Conservation (phyloP, 2,888 invertebrate species). For the Stenoptilia bipunctidactyla region DNA sequence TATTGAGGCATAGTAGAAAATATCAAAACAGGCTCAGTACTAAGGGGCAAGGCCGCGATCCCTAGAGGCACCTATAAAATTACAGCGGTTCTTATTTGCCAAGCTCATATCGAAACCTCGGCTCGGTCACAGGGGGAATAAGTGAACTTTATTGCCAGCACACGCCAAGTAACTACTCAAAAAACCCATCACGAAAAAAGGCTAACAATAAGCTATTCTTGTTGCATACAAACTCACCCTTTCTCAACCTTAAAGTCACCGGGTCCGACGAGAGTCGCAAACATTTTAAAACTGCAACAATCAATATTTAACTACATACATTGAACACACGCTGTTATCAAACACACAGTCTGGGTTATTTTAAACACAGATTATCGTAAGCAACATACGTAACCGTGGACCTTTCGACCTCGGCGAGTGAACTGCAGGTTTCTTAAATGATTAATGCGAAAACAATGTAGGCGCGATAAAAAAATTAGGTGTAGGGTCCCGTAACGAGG, state of each 20-base stretch:
- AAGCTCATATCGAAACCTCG: slow-evolving; percentile 41
- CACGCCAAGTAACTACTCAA: too few species aligned
- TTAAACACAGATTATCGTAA: too few species aligned
- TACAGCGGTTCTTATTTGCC: slow-evolving; percentile 46
- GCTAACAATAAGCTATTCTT: not conserved
- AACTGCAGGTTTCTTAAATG: not conserved
- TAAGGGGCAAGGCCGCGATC: slow-evolving; percentile 21
- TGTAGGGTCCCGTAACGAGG: not conserved
- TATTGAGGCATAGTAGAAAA: not conserved
- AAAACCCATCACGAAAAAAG: too few species aligned
- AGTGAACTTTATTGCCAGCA: slow-evolving; percentile 38
- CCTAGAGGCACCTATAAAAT: slow-evolving; percentile 43
- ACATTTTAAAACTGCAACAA: slow-evolving; percentile 91
- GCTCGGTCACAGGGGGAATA: slow-evolving; percentile 38
- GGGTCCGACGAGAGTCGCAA: slow-evolving; percentile 91
- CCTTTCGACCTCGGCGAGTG: too few species aligned
- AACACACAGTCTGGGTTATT: too few species aligned
- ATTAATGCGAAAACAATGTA: not conserved
- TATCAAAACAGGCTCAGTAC: not conserved
- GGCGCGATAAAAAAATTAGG: not conserved
- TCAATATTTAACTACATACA: slow-evolving; percentile 13
- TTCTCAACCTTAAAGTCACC: slow-evolving; percentile 89
- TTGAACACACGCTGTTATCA: too few species aligned
- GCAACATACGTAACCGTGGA: too few species aligned
- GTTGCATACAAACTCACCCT: slow-evolving; percentile 84